Conservation (phyloP, 2,113 vertebrate species). For the Clarias magur region DNA sequence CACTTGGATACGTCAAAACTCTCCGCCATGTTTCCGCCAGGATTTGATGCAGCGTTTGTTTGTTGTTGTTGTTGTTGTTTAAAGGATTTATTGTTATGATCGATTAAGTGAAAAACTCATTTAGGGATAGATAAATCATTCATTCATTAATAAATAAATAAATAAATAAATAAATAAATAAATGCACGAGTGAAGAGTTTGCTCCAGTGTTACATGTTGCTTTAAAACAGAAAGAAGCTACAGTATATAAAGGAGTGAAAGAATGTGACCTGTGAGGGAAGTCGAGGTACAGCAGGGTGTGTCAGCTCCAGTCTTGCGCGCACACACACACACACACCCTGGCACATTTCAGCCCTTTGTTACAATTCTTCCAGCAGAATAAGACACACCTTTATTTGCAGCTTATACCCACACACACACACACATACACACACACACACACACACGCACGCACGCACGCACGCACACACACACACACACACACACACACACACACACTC, state of each 20-base stretch:
- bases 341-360: not conserved
- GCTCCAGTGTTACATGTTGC: not conserved
- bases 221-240: not conserved
- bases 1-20: not conserved
- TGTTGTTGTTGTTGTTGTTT: not conserved
- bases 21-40: not conserved
- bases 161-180: no score
- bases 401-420: not conserved
- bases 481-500: constrained; percentile 14
- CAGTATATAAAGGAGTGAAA: not conserved
- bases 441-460: constrained; percentile 18
- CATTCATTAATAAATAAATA: not conserved
- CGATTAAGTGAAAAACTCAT: not conserved
- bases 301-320: not conserved
- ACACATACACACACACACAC: not conserved
- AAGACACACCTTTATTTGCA: constrained; percentile 27
- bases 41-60: not conserved
- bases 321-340: not conserved
- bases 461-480: constrained; percentile 5
- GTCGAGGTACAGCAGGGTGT: constrained; percentile 22
- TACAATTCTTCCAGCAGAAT: not conserved
- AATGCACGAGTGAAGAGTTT: not conserved
- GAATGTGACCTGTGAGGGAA: constrained; percentile 19
- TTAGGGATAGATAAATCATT: not conserved
- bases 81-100: not conserved